A percentile compares a stretch with the other conserved stretches of the same genome.
phyloP scores from a whole-genome alignment of 2,113 vertebrate species.

The Neodontobutis hainanensis region DNA sequence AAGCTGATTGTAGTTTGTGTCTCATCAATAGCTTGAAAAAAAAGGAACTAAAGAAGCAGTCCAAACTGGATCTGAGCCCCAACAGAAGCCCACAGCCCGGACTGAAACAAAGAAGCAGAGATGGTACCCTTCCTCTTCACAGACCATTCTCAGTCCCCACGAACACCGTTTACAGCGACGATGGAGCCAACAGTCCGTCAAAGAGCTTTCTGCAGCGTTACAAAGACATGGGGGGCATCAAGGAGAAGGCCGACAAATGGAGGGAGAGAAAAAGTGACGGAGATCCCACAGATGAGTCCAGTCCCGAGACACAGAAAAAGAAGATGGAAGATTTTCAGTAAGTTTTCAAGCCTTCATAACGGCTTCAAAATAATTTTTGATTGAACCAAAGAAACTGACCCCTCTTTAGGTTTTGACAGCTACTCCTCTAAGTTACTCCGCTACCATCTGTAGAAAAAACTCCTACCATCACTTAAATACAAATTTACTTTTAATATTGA shows the following conservation, averaged over 20 bases:
- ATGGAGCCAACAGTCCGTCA: slow-evolving; percentile 61
- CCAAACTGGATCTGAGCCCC: slow-evolving; percentile 81
- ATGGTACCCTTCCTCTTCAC: slow-evolving; percentile 18
- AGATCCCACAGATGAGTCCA: slow-evolving; percentile 44
- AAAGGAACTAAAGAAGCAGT: slow-evolving; percentile 78
- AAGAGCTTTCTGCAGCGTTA: slow-evolving; percentile 82
- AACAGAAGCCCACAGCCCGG: slow-evolving; percentile 69
- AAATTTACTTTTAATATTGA: too few species aligned
- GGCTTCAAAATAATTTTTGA: too few species aligned
- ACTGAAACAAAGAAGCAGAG: slow-evolving; percentile 44
- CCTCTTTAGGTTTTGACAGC: too few species aligned
- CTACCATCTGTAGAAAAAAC: too few species aligned
- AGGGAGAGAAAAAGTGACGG: slow-evolving; percentile 76
- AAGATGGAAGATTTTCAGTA: slow-evolving; percentile 50
- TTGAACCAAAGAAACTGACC: too few species aligned
- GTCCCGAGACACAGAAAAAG: slow-evolving; percentile 32
- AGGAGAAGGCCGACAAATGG: slow-evolving; percentile 84
- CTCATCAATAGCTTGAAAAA: slow-evolving; percentile 56
- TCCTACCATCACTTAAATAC: too few species aligned
- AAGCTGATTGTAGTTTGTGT: neutral
- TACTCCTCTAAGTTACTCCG: too few species aligned
- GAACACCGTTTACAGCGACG: slow-evolving; percentile 17
- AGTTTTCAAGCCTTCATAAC: too few species aligned
- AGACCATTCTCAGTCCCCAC: slow-evolving; percentile 51
- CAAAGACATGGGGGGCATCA: slow-evolving; percentile 72